Evolutionary conservation across 2,113 vertebrate species (phyloP), one percentile per base, ranked within the genome.

Genomic region (Spizaetus ornatus): DNA sequence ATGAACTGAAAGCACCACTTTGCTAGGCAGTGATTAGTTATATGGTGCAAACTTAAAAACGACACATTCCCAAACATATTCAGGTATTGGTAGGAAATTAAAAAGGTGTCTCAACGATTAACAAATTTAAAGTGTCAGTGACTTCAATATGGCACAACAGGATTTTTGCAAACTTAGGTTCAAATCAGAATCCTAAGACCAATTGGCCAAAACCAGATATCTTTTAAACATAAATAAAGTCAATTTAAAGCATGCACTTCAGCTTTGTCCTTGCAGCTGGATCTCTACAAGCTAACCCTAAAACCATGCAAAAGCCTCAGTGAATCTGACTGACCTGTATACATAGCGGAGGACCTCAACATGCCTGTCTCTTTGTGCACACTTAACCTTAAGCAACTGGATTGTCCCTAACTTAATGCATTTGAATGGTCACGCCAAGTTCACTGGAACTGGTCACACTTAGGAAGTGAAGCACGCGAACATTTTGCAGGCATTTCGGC

Each of bases 291-390:
- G 12, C 10, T 0, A 3, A 70, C 13, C 21, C 29, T 50, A 80
- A 92, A 82, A 6, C 16, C n/a, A 31, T 2, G 21, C 32, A 76
- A 20, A 52, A 67, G 32, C 31, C 36, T 38, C 42, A 29, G 7
- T 36, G 38, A 69, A 74, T 63, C 18, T 27, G 34, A 58, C 47
- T 15, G n/a, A 48, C 19, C 34, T 53, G 16, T 6, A 36, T 2
- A 23, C 26, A 11, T 0, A 85, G 70, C 34, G 5, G 27, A 84
- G 38, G 47, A 38, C 34, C 47, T 38, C 62, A 65, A 42, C 23
- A 61, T 2, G 1, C 0, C 1, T 13, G 16, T 56, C 11, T 58
- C 5, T 4, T 9, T 65, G 58, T 66, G 40, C 40, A 31, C 1
- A 2, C 17, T 62, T 59, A 66, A 61, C 56, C 53, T 82, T 18